Conservation (phyloP, 2,888 invertebrate genomes). For the Cantharis rustica region DNA sequence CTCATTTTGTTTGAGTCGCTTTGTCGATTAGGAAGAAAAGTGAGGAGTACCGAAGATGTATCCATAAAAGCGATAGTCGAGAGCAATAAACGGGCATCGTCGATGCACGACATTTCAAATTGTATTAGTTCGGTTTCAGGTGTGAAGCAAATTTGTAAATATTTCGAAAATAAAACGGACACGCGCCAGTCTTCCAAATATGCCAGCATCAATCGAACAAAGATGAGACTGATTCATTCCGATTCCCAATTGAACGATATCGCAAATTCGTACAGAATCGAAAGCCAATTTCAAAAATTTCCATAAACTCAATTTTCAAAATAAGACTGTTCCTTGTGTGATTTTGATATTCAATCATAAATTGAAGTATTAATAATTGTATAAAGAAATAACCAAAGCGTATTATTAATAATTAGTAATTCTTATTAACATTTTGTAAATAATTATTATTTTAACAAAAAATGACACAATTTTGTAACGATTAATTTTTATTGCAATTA, state of each 20-base stretch:
- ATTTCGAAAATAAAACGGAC: constrained; percentile 64
- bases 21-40: constrained; percentile 65
- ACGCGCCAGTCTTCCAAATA: constrained; percentile 19
- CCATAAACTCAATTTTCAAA: neutral
- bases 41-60: constrained; percentile 69
- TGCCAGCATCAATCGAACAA: constrained; percentile 18
- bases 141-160: constrained; percentile 72
- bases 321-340: neutral
- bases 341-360: neutral
- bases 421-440: neutral
- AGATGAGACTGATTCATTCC: constrained; percentile 38
- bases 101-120: constrained; percentile 67
- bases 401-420: neutral
- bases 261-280: constrained; percentile 1
- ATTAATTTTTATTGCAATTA: neutral
- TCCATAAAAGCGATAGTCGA: constrained; percentile 52
- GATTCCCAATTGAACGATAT: constrained; percentile 37
- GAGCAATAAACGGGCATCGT: constrained; percentile 65
- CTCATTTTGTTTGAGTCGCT: constrained; percentile 72
- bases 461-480: neutral
- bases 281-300: neutral
- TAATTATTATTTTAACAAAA: neutral
- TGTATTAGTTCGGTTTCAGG: constrained; percentile 55
- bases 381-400: constrained; percentile 1
- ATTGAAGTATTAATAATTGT: neutral